These are phyloP conservation scores for Cromileptes altivelis DNA, from an alignment of 2,113 vertebrate species.

Conservation along the genomic window DNA sequence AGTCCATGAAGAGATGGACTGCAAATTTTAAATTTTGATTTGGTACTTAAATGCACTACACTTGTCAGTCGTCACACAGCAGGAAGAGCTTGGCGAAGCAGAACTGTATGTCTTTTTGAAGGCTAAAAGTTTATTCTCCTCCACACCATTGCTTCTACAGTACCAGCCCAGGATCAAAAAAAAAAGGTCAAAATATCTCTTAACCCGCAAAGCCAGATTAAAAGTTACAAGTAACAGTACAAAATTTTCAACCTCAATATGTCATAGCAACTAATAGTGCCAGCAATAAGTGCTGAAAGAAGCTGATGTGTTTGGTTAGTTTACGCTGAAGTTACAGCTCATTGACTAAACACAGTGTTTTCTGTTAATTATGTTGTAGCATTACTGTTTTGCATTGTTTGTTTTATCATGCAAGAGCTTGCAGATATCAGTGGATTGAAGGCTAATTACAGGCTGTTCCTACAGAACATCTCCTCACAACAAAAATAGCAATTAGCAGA, in stretches of 20 bases:
- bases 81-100: slow-evolving; percentile 7
- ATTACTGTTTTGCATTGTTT: slow-evolving; percentile 12
- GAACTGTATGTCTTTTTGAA: slow-evolving; percentile 17
- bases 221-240: not conserved
- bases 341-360: not conserved
- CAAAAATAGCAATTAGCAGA: slow-evolving; percentile 55
- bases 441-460: slow-evolving; percentile 44
- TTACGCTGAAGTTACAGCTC: not conserved
- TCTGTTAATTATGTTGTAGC: slow-evolving; percentile 11
- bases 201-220: not conserved
- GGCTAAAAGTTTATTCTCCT: not conserved
- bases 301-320: not conserved
- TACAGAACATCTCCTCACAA: slow-evolving; percentile 31
- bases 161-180: not conserved
- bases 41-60: slow-evolving; percentile 6
- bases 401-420: not conserved
- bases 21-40: slow-evolving; percentile 25
- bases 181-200: not conserved
- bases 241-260: not conserved
- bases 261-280: not conserved
- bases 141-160: not conserved
- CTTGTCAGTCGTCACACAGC: not conserved
- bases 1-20: slow-evolving; percentile 13
- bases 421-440: slow-evolving; percentile 23
- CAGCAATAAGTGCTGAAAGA: not conserved